Conservation (phyloP, 2,888 invertebrate genomes). For the Agapetus fuscipes region DNA sequence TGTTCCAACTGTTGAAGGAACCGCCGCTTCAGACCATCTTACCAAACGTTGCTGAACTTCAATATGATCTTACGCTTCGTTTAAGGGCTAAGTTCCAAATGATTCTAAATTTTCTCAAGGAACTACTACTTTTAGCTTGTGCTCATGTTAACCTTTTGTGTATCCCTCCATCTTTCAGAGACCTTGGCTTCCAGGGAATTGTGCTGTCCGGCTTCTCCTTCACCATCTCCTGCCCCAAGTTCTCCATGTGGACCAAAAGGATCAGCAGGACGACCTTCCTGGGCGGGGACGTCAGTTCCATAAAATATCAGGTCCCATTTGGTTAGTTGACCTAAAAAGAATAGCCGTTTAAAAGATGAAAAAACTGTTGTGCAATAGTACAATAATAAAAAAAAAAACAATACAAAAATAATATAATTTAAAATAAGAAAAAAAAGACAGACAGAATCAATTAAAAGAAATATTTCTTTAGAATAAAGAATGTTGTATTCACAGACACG, state of each 20-base stretch:
- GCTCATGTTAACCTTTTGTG: constrained; percentile 56
- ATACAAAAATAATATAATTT: too few species aligned
- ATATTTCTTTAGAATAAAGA: too few species aligned
- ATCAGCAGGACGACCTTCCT: constrained; percentile 32
- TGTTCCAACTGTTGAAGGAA: too few species aligned
- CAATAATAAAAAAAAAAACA: constrained; percentile 9
- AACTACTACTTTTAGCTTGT: too few species aligned
- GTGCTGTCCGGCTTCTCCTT: constrained; percentile 45
- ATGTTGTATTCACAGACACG: too few species aligned
- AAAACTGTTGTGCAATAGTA: background rate
- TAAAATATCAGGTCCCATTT: constrained; percentile 78
- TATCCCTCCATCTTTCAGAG: constrained; percentile 50
- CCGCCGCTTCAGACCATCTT: too few species aligned
- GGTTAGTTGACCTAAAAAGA: constrained; percentile 43
- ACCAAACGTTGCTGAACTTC: too few species aligned
- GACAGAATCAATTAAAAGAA: constrained; percentile 10
- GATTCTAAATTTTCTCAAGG: too few species aligned
- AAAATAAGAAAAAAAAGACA: constrained; percentile 7
- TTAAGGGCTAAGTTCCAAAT: too few species aligned
- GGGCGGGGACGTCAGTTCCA: constrained; percentile 60
- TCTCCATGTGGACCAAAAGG: constrained; percentile 18
- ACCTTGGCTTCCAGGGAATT: constrained; percentile 49
- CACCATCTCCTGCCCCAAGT: constrained; percentile 23
- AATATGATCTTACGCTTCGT: too few species aligned
- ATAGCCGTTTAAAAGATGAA: constrained; percentile 2